A percentile compares a stretch with the other conserved stretches of the same genome.
These are phyloP conservation scores for Apoderus coryli DNA, from an alignment of 2,888 invertebrate genomes.

Conservation along the genomic window DNA sequence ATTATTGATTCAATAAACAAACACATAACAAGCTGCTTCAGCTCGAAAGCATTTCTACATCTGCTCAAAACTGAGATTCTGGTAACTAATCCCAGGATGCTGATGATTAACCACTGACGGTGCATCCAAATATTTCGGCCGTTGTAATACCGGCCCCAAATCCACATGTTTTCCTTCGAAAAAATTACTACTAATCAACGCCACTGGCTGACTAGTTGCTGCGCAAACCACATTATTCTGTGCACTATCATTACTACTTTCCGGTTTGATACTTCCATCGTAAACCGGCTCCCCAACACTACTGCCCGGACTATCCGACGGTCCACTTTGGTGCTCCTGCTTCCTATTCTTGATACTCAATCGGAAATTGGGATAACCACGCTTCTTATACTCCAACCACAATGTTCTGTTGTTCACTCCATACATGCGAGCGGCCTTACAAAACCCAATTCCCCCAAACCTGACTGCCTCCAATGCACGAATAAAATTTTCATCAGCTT, in stretches of 20 bases:
- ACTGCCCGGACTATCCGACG: slow-evolving; percentile 23
- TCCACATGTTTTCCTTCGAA: slow-evolving; percentile 59
- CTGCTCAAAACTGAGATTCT: slow-evolving; percentile 62
- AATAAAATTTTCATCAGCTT: slow-evolving; percentile 70
- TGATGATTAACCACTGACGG: slow-evolving; percentile 28
- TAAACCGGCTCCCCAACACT: slow-evolving; percentile 17
- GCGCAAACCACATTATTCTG: slow-evolving; percentile 15
- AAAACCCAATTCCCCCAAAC: slow-evolving; percentile 72
- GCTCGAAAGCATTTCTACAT: slow-evolving; percentile 38
- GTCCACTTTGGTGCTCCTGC: slow-evolving; percentile 40
- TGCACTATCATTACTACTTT: slow-evolving; percentile 17
- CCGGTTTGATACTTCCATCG: slow-evolving; percentile 5
- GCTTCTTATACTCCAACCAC: slow-evolving; percentile 74
- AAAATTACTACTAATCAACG: slow-evolving; percentile 46
- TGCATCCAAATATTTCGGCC: slow-evolving; percentile 28
- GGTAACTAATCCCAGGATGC: slow-evolving; percentile 51
- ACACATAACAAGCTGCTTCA: neutral
- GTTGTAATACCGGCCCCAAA: slow-evolving; percentile 43
- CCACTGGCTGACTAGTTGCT: slow-evolving; percentile 38
- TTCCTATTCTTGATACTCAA: slow-evolving; percentile 65
- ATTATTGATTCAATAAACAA: too few species aligned
- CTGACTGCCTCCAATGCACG: slow-evolving; percentile 69
- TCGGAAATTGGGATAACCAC: slow-evolving; percentile 67
- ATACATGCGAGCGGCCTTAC: slow-evolving; percentile 70
- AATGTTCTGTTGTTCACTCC: slow-evolving; percentile 75